Conservation (phyloP, 2,888 invertebrate genomes). For the Amiota minor region DNA sequence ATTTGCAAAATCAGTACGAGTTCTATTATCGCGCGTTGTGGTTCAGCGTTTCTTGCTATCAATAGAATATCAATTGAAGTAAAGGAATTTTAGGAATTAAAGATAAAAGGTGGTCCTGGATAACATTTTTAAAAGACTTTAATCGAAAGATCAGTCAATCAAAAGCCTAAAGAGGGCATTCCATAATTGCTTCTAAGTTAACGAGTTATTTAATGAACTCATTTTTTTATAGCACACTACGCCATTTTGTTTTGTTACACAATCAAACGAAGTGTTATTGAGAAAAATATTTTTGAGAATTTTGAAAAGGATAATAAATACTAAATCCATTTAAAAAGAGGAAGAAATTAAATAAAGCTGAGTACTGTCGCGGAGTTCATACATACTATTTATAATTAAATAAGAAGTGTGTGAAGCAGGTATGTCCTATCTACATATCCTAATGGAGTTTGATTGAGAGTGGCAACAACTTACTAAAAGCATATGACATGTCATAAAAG, state of each 20-base stretch:
- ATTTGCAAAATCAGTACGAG: constrained; percentile 66
- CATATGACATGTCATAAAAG: too few relatives aligned
- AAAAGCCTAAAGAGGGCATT: not conserved
- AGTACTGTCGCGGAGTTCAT: not conserved
- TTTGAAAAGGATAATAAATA: not conserved
- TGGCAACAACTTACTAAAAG: too few relatives aligned
- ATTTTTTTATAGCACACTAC: constrained; percentile 52
- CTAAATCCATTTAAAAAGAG: not conserved
- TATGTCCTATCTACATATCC: constrained; percentile 18
- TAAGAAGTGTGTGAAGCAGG: constrained; percentile 33
- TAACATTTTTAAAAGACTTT: not conserved
- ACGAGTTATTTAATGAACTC: not conserved
- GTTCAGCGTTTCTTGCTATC: constrained; percentile 21
- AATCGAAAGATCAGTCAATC: not conserved
- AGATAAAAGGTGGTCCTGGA: not conserved
- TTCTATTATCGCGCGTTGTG: constrained; percentile 58
- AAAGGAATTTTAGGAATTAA: not conserved
- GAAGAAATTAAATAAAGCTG: not conserved
- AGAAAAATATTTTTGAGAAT: not conserved
- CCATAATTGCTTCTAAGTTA: not conserved
- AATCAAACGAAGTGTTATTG: constrained; percentile 36
- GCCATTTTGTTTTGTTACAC: constrained; percentile 55
- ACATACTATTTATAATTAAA: too few relatives aligned
- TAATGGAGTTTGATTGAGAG: too few relatives aligned
- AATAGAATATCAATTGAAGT: constrained; percentile 5